These are phyloP conservation scores for Leistus spinibarbis DNA, from an alignment of 2,888 invertebrate species.

Conservation along the genomic window DNA sequence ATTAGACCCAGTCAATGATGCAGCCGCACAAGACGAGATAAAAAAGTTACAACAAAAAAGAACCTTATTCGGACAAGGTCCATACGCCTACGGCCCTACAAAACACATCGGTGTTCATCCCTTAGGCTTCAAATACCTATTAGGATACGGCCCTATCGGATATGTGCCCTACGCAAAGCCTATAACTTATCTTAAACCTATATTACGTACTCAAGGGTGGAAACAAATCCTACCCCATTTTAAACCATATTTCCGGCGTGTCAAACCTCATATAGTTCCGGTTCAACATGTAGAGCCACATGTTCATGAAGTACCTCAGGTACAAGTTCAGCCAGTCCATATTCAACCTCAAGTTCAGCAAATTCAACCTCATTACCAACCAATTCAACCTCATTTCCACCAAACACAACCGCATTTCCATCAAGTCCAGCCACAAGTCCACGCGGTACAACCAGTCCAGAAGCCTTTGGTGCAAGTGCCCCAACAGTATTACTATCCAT, in stretches of 20 bases:
- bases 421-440: background rate
- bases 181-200: slow-evolving; percentile 43
- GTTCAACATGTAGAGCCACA: background rate
- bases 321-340: slow-evolving; percentile 5
- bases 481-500: background rate
- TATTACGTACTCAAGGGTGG: slow-evolving; percentile 29
- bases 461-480: slow-evolving; percentile 1
- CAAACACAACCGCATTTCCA: background rate
- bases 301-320: background rate
- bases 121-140: slow-evolving; percentile 48
- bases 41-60: slow-evolving; percentile 51
- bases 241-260: background rate
- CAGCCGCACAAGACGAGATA: slow-evolving; percentile 41
- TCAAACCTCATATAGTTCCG: background rate
- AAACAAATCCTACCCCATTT: background rate
- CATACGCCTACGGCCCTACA: slow-evolving; percentile 47
- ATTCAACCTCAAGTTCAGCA: slow-evolving; percentile 14
- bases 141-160: slow-evolving; percentile 50
- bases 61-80: slow-evolving; percentile 48
- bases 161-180: slow-evolving; percentile 49
- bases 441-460: slow-evolving; percentile 13
- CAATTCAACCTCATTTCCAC: background rate
- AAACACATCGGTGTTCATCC: slow-evolving; percentile 51
- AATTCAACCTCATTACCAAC: background rate
- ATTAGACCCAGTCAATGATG: slow-evolving; percentile 50